Evolutionary conservation across 2,113 vertebrate species (phyloP), one percentile per base, ranked within the genome.

Genomic region (Epinephelus cyanopodus): DNA sequence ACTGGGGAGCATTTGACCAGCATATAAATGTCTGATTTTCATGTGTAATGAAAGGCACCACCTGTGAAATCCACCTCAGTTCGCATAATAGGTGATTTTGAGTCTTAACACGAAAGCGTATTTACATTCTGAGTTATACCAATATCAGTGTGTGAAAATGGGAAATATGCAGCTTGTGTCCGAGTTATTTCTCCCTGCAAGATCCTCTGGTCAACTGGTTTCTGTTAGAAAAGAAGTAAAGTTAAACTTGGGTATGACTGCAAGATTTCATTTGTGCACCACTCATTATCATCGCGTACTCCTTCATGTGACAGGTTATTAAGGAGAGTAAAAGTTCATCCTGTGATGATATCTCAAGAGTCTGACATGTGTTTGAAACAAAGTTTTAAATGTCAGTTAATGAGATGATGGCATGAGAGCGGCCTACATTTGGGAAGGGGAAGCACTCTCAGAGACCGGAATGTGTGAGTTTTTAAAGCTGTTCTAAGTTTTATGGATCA

Each of bases 1-100:
- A 64, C 45, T 23, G 4, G 54, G 77, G 58, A 65, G 27, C 42
- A 9, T 70, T 52, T 50, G 54, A 63, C 6, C 12, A 37, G 62
- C 12, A 66, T 52, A 63, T 52, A 63, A 64, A 72, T 79, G 66
- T 54, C 47, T 58, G 18, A 27, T 25, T 71, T 80, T 61, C 7
- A 9, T 45, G 39, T 45, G 6, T 29, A 74, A 50, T 85, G 77
- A 76, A 64, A 67, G 2, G n/a, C 15, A 25, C 62, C n/a, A 47
- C 21, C 39, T 23, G 13, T 42, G 19, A 42, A 57, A 39, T 71
- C 27, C 39, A 73, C 39, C 14, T 14, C 15, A 33, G 12, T 17
- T 47, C 19, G 14, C 14, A 47, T 2, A 12, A 21, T 2, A 5
- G 27, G 33, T 37, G 33, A 50, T 48, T 71, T 62, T 60, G 0